Percentiles rank a stretch among this genome's conserved stretches.
Evolutionary conservation across 2,797 vertebrate genomes (phyloP).

Genomic region (Rhinichthys osculus): DNA sequence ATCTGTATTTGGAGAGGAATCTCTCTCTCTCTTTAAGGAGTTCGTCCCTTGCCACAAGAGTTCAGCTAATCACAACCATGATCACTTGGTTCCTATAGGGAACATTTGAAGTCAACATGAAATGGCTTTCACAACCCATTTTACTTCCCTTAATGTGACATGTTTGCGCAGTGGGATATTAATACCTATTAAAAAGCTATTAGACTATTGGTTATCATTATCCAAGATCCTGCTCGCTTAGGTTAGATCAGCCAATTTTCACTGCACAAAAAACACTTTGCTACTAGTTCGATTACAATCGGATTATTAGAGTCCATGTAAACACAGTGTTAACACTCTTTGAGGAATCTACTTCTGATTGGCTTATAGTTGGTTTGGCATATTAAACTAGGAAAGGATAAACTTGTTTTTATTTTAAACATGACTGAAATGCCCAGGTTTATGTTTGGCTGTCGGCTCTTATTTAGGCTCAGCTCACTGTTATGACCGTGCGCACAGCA

Average conservation of each 20-base stretch:
- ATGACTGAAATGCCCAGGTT: background rate
- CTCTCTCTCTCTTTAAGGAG: background rate
- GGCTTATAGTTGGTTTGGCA: background rate
- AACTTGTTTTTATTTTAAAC: background rate
- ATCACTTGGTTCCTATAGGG: background rate
- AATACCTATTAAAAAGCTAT: background rate
- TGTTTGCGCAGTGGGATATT: background rate
- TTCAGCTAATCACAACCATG: slow-evolving; percentile 9
- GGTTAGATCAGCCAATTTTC: too few species aligned
- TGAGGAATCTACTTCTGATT: background rate
- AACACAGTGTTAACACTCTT: background rate
- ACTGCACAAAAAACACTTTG: too few species aligned
- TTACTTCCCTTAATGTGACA: slow-evolving; percentile 14
- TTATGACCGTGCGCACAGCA: slow-evolving; percentile 20
- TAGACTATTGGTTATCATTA: too few species aligned
- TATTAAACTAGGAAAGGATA: background rate
- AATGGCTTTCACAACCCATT: slow-evolving; percentile 2
- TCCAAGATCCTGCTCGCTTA: too few species aligned
- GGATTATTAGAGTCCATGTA: background rate
- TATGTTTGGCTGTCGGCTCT: background rate
- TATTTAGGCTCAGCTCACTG: background rate
- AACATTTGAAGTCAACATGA: slow-evolving; percentile 10
- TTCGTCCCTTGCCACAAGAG: background rate
- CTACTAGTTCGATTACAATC: background rate
- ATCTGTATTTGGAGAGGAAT: too few species aligned